Evolutionary conservation across 2,888 invertebrate genomes (phyloP).

Genomic region (Actias luna): DNA sequence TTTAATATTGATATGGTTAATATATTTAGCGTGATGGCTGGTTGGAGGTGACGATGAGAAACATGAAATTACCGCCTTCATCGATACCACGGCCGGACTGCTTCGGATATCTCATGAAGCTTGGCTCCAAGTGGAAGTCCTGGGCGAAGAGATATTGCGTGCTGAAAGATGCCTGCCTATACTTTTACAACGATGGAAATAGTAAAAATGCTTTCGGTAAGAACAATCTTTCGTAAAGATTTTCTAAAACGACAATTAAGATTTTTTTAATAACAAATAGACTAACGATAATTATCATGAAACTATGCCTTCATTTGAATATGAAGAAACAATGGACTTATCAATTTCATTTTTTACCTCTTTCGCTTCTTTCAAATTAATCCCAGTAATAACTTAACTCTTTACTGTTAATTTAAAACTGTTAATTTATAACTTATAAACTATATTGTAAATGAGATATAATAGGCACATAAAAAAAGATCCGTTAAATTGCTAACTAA

Average conservation of each 20-base stretch:
- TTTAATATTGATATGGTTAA: neutral
- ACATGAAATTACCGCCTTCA: constrained; percentile 90
- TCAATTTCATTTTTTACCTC: too few species aligned
- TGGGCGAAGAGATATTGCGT: constrained; percentile 97
- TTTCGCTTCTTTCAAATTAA: too few species aligned
- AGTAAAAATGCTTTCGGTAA: constrained; percentile 94
- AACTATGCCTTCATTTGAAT: too few species aligned
- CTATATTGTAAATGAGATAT: too few species aligned
- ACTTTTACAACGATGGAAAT: constrained; percentile 94
- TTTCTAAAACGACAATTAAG: neutral
- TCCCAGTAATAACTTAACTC: too few species aligned
- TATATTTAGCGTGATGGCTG: constrained; percentile 70
- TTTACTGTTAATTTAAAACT: too few species aligned
- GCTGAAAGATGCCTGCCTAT: constrained; percentile 96
- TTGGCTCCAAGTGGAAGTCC: constrained; percentile 92
- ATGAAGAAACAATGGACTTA: too few species aligned
- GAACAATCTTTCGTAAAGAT: constrained; percentile 19
- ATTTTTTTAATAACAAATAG: too few species aligned
- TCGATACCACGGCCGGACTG: constrained; percentile 93
- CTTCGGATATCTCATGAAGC: constrained; percentile 94
- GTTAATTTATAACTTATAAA: too few species aligned
- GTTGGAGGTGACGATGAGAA: constrained; percentile 86
- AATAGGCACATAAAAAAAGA: too few species aligned
- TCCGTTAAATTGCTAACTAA: too few species aligned
- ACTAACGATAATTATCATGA: too few species aligned